Conservation (phyloP, 2,113 vertebrate species). For the Gasterosteus nipponicus region DNA sequence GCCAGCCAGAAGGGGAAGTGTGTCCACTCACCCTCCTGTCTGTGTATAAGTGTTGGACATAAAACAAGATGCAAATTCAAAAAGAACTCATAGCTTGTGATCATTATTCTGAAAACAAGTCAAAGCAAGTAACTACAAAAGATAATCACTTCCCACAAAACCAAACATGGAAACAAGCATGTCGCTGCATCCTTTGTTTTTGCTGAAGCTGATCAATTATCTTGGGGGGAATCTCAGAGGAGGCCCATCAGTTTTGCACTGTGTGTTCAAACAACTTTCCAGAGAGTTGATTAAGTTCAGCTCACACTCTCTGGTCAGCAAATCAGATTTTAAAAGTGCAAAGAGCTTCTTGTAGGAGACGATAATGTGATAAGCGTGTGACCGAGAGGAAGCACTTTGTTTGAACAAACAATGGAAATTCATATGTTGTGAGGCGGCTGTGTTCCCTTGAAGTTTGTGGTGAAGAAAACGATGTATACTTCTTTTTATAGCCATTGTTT, state of each 20-base stretch:
- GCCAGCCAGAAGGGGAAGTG: constrained; percentile 5
- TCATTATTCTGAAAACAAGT: not conserved
- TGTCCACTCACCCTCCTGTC: not conserved
- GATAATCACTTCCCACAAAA: constrained; percentile 16
- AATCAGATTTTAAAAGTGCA: constrained; percentile 50
- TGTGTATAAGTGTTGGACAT: not conserved
- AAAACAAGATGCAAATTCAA: constrained; percentile 26
- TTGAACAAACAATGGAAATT: not conserved
- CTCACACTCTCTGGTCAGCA: constrained; percentile 40
- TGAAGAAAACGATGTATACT: not conserved
- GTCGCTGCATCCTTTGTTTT: not conserved
- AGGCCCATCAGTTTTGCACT: constrained; percentile 18
- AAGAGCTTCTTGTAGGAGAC: constrained; percentile 32
- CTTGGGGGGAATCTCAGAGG: constrained; percentile 36
- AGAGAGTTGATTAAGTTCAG: constrained; percentile 55
- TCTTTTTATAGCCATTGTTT: constrained; percentile 8
- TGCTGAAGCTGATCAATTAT: constrained; percentile 44
- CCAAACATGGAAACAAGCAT: not conserved
- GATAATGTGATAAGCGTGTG: constrained; percentile 4
- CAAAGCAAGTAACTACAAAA: constrained; percentile 20
- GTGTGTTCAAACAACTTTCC: constrained; percentile 42
- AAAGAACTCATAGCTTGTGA: not conserved
- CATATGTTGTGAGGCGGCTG: not conserved
- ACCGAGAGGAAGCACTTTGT: constrained; percentile 3
- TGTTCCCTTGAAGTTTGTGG: not conserved